Evolutionary conservation across 2,888 invertebrate genomes (phyloP), one percentile per base, ranked within the genome.

Genomic region (Tethea ocularis): DNA sequence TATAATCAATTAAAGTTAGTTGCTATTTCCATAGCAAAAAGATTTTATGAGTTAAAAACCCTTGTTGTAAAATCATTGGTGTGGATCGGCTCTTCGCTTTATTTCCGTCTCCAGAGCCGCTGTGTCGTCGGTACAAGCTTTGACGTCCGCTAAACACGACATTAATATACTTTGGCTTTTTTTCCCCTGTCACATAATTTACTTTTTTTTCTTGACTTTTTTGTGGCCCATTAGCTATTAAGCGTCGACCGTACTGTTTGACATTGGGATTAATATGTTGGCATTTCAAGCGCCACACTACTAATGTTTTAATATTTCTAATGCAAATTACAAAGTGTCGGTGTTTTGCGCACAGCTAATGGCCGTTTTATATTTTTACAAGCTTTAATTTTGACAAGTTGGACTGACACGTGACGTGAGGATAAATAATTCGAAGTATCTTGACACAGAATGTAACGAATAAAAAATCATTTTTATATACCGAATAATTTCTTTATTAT

Each of bases 91-190:
- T 74, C 77, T 33, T 33, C 82, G 82, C 74, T 77, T 84, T 89
- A 89, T 89, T 89, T 89, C 84, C 80, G 88, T 86, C 84, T 67
- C 68, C 68, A 72, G 73, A 69, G 77, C 74, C 29, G 33, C 13
- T 13, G 33, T 33, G 33, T 33, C 33, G 33, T 33, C 88, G 87
- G 87, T 84, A 75, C 81, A 69, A 69, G 78, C 90, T 91, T 91
- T 93, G 93, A 90, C 93, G 87, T 89, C 84, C 78, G 83, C 84
- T 89, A 87, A 91, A 91, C 92, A 89, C 88, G 88, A 88, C 92
- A 90, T 91, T 89, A 91, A 92, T 90, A 90, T 87, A 84, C 86
- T 88, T 82, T 80, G 80, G 77, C 76, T 84, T 89, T 89, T 89
- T 92, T 89, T 84, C 79, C 72, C 72, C 87, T 89, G 92, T 90